phyloP scores from a whole-genome alignment of 2,888 invertebrate species.

The Agrenia bidenticulata region DNA sequence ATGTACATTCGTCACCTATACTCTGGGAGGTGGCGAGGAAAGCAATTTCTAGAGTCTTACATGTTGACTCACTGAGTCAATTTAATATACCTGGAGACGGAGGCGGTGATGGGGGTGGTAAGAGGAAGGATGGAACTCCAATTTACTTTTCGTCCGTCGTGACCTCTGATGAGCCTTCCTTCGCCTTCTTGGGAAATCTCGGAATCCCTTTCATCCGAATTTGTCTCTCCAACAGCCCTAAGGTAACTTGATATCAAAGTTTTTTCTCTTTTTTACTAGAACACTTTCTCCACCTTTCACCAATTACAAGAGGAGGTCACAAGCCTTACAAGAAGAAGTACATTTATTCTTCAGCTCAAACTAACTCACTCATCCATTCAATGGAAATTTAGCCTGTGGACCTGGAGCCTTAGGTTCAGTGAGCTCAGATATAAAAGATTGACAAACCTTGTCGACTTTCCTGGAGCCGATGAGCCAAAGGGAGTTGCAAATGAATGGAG shows the following conservation, averaged over 20 bases:
- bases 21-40: conserved; percentile 48
- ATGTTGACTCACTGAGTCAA: conserved; percentile 30
- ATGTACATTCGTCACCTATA: conserved; percentile 49
- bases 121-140: conserved; percentile 29
- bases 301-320: background rate
- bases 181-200: conserved; percentile 50
- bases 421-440: no score
- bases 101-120: background rate
- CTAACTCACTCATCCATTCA: no score
- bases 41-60: conserved; percentile 47
- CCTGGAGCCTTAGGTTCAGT: no score
- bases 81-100: conserved; percentile 11
- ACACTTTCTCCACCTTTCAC: background rate
- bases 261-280: background rate
- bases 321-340: no score
- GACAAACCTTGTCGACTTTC: no score
- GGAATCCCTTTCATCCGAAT: conserved; percentile 50
- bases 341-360: no score
- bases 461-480: no score
- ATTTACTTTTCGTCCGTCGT: conserved; percentile 48
- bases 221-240: conserved; percentile 47
- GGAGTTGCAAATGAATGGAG: no score
- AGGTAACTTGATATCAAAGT: conserved; percentile 27
- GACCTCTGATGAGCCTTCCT: conserved; percentile 46
- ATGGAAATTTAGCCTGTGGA: no score